These are phyloP conservation scores for Phalanger gymnotis DNA, from an alignment of 2,797 vertebrate genomes.

Conservation along the genomic window DNA sequence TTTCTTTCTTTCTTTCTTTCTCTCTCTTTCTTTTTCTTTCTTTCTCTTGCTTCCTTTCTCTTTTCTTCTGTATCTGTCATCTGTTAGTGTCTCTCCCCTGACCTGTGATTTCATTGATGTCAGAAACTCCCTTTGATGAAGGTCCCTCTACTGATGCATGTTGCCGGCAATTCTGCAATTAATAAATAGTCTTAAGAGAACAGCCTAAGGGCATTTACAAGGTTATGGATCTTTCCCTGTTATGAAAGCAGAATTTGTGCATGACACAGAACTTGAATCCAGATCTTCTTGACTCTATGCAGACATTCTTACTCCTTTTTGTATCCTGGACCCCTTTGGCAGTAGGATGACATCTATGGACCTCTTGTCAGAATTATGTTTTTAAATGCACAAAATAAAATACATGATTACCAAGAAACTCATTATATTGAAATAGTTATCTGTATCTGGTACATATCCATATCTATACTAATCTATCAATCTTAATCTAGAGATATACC, in stretches of 20 bases:
- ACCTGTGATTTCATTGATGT: not conserved
- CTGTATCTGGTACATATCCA: not conserved
- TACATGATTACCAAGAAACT: not conserved
- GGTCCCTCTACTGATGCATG: not conserved
- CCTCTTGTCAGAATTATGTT: not conserved
- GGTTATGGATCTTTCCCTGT: not conserved
- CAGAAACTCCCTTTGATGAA: not conserved
- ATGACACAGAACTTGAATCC: not conserved
- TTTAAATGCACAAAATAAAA: not conserved
- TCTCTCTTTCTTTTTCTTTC: no score
- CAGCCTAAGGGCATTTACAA: not conserved
- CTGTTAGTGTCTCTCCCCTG: not conserved
- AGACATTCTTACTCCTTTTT: not conserved
- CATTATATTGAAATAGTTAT: not conserved
- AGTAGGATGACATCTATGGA: not conserved
- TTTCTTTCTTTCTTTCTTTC: no score
- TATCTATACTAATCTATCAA: no score
- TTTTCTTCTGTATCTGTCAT: not conserved
- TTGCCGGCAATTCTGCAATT: not conserved
- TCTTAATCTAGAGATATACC: not conserved
- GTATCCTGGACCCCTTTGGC: not conserved
- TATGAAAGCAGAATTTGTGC: not conserved
- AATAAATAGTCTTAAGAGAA: not conserved
- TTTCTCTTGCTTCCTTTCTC: no score
- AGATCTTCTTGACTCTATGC: not conserved